phyloP scores from a whole-genome alignment of 2,797 vertebrate genomes.

The Ctenosaura bakeri region DNA sequence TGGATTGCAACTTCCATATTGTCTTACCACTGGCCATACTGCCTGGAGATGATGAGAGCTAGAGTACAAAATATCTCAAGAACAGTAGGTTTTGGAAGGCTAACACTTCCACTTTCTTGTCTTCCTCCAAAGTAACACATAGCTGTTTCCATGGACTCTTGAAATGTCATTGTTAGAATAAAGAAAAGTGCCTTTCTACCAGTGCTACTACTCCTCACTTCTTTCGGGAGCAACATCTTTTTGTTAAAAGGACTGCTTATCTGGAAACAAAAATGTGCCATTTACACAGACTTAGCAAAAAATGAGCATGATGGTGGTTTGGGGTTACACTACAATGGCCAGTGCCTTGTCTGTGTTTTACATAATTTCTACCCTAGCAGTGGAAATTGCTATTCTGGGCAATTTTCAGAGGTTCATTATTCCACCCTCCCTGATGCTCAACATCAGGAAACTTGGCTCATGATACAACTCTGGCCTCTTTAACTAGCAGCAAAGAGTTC shows the following conservation, averaged over 20 bases:
- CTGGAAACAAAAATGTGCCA: neutral
- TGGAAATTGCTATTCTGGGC: conserved; percentile 26
- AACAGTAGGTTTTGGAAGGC: neutral
- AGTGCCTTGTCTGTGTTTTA: conserved; percentile 45
- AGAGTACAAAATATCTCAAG: neutral
- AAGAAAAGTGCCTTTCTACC: conserved; percentile 27
- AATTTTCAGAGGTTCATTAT: conserved; percentile 13
- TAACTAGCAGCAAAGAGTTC: neutral
- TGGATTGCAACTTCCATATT: neutral
- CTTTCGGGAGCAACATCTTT: neutral
- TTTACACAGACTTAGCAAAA: neutral
- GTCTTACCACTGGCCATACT: neutral
- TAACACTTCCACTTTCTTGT: neutral
- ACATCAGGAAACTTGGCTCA: conserved; percentile 10
- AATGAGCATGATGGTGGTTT: conserved; percentile 32
- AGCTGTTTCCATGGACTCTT: neutral
- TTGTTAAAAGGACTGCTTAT: neutral
- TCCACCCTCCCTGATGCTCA: conserved; percentile 13
- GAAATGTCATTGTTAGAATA: neutral
- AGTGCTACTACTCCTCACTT: neutral
- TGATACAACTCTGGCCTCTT: neutral
- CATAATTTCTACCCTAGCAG: conserved; percentile 31
- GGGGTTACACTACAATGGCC: conserved; percentile 28
- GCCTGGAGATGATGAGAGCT: neutral
- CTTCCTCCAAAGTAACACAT: neutral